phyloP scores from a whole-genome alignment of 2,797 vertebrate species.

The Uromys caudimaculatus region DNA sequence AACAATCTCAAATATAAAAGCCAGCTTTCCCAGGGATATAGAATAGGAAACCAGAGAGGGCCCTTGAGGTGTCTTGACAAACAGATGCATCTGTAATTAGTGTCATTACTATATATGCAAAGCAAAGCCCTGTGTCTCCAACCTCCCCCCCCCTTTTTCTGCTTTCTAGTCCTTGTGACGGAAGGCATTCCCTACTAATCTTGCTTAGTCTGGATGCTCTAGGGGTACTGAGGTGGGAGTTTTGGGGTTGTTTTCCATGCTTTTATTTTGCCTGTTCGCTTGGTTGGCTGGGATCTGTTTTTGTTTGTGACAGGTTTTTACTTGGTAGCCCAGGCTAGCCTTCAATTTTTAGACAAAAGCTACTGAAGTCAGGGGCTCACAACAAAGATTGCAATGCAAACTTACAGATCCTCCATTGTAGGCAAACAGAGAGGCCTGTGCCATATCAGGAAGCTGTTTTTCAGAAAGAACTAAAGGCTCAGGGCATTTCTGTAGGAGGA shows the following conservation, averaged over 20 bases:
- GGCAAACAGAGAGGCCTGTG: neutral
- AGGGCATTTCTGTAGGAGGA: too few relatives aligned
- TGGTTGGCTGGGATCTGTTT: neutral
- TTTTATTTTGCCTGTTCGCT: neutral
- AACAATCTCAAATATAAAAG: neutral
- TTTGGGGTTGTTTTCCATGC: neutral
- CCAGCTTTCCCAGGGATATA: fast-evolving
- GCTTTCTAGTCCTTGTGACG: neutral
- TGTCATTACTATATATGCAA: neutral
- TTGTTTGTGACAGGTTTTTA: neutral
- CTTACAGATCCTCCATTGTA: neutral
- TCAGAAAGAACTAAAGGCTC: neutral
- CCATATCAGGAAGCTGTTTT: neutral
- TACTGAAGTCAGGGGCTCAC: neutral
- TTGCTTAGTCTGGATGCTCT: neutral
- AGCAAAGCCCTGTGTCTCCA: neutral
- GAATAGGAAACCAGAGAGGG: neutral
- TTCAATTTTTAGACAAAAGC: neutral
- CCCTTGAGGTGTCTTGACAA: too few relatives aligned
- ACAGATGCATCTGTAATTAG: neutral
- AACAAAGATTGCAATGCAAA: neutral
- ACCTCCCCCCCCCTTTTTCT: neutral
- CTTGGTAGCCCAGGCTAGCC: neutral
- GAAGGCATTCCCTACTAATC: neutral
- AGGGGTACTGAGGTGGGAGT: neutral